Base-by-base conservation (phyloP, 2,113 vertebrate genomes). In the Paracanthobrama guichenoti region DNA sequence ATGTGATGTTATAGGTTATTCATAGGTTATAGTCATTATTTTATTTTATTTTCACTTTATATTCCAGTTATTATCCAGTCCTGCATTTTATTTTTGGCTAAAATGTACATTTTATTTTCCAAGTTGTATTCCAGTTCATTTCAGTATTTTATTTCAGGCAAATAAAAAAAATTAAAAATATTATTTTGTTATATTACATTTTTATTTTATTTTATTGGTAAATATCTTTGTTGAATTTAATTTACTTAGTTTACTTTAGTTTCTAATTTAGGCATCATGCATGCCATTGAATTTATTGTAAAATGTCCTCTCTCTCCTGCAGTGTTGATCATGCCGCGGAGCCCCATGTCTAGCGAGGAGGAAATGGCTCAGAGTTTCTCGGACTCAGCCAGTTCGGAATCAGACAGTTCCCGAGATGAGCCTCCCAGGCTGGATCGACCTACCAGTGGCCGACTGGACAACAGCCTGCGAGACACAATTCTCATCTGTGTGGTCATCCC, bases 311-410 rank as follows among this genome's bases (percentile, higher is more conserved):
- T 76, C 28, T 79, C 18, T 82, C 7, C 11, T 44, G 1, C 62
- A 86, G 60, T 67, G 50, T 73, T 89, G 83, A 91, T 88, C 88
- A 97, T 97, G 96, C 96, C 95, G 4, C 94, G 95, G 79, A 96
- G 96, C 87, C 96, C 96, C 13, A 96, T 95, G 0, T 96, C 96
- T 75, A 97, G 96, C n/a, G 96, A 97, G 91, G 96, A 96, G 88
- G 96, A 96, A 92, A 96, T 96, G 96, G 96, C 95, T 83, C 95
- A 94, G 90, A 96, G 96, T 92, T 94, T 94, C 90, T 97, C 96
- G 0, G 96, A 96, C 89, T 96, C 95, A 1, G 81, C 91, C 79
- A 95, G 94, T 44, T 96, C 94, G 0, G 95, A 96, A 86, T 95
- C 95, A 0, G 95, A 96, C 91, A 96, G 95, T 86, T 95, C 95